Percentiles rank a stretch among this genome's conserved stretches.
Conservation (phyloP, 2,888 invertebrate genomes). For the Cyclophora albipunctata region DNA sequence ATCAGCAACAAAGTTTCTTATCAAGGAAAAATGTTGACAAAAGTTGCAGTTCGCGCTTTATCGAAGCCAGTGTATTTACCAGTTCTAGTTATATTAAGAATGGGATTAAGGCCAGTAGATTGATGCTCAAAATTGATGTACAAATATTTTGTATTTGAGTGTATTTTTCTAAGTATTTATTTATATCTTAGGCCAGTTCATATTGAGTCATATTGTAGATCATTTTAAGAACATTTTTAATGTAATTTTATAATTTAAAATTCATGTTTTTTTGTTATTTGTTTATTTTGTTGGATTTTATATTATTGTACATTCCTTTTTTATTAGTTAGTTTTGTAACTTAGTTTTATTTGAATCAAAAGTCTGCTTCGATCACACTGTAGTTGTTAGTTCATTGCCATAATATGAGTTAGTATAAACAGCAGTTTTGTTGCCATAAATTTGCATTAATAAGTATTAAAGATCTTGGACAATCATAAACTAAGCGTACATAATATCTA, state of each 20-base stretch:
- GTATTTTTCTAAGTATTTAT: slow-evolving; percentile 59
- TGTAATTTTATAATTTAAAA: slow-evolving; percentile 23
- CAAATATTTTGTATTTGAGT: slow-evolving; percentile 37
- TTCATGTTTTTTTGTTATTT: slow-evolving; percentile 49
- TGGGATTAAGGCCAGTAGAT: slow-evolving; percentile 68
- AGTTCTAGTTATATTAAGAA: slow-evolving; percentile 42
- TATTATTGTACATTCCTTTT: slow-evolving; percentile 46
- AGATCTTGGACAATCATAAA: too few species aligned
- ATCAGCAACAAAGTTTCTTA: too few species aligned
- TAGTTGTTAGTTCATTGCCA: neutral
- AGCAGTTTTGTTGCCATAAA: neutral
- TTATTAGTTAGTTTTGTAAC: slow-evolving; percentile 32
- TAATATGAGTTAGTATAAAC: neutral
- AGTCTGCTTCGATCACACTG: neutral
- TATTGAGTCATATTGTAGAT: slow-evolving; percentile 59
- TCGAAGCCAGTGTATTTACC: slow-evolving; percentile 47
- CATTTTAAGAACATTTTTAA: slow-evolving; percentile 9
- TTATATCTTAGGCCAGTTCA: slow-evolving; percentile 66
- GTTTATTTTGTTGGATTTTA: slow-evolving; percentile 61
- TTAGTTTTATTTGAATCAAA: slow-evolving; percentile 4
- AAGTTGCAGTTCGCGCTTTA: slow-evolving; percentile 10
- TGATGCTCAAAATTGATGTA: slow-evolving; percentile 70
- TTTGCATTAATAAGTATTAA: neutral
- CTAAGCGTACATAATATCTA: too few species aligned
- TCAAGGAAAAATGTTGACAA: neutral